A percentile compares a stretch with the other conserved stretches of the same genome.
These are phyloP conservation scores for Lophius piscatorius DNA, from an alignment of 2,113 vertebrate species.

Conservation along the genomic window DNA sequence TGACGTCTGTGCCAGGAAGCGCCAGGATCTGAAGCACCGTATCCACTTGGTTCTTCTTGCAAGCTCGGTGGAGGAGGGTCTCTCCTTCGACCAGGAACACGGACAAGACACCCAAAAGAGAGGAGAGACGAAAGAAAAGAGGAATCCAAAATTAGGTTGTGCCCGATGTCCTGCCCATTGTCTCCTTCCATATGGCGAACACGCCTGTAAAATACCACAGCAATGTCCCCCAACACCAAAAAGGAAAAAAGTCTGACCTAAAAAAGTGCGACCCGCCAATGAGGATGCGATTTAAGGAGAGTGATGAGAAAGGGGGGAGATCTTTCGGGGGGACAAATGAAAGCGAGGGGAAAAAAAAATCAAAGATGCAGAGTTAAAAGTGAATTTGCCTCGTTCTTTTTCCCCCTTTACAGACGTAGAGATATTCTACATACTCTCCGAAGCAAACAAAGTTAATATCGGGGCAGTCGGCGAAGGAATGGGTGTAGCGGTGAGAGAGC, in stretches of 20 bases:
- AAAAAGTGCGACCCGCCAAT: conserved; percentile 65
- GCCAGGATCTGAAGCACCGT: conserved; percentile 87
- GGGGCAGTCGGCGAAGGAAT: conserved; percentile 30
- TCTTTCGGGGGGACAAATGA: conserved; percentile 57
- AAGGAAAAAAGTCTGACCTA: conserved; percentile 58
- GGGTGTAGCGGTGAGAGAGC: conserved; percentile 38
- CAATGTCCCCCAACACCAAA: conserved; percentile 58
- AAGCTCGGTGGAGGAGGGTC: conserved; percentile 92
- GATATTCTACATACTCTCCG: conserved; percentile 45
- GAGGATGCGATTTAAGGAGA: conserved; percentile 65
- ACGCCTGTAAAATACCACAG: conserved; percentile 55
- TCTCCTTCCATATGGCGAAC: conserved; percentile 48
- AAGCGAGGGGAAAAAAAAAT: conserved; percentile 34
- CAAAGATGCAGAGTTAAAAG: conserved; percentile 44
- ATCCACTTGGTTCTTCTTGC: conserved; percentile 93
- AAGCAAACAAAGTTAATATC: conserved; percentile 62
- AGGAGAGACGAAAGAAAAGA: conserved; percentile 64
- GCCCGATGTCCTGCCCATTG: conserved; percentile 70
- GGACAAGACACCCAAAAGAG: conserved; percentile 64
- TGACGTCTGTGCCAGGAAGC: conserved; percentile 88
- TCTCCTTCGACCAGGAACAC: conserved; percentile 87
- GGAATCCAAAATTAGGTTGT: conserved; percentile 75
- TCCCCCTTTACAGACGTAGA: conserved; percentile 44
- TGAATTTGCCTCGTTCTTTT: conserved; percentile 48
- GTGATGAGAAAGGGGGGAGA: conserved; percentile 61